These are phyloP conservation scores for Parazoanthus swiftii DNA, from an alignment of 92 coral and sea anemone genomes.

Conservation along the genomic window DNA sequence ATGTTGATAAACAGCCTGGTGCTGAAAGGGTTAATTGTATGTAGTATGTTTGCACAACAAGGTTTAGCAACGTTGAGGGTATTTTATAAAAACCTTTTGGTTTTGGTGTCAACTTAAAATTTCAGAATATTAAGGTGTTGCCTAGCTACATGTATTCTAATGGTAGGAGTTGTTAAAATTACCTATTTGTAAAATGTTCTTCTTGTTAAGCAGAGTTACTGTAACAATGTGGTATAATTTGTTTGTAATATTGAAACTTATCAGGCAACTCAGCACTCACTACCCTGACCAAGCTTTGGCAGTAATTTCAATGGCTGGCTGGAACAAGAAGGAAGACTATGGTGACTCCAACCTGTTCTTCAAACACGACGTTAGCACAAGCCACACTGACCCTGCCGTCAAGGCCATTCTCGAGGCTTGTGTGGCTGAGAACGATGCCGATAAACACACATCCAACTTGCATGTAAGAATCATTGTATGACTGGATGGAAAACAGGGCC, in stretches of 20 bases:
- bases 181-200: too few relatives aligned
- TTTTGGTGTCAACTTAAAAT: too few relatives aligned
- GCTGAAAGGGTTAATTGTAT: too few relatives aligned
- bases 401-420: conserved; percentile 88
- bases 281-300: conserved; percentile 94
- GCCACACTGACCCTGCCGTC: conserved; percentile 81
- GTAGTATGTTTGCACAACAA: too few relatives aligned
- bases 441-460: conserved; percentile 87
- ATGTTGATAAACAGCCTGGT: too few relatives aligned
- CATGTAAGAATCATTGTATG: conserved; percentile 61
- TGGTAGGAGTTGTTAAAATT: too few relatives aligned
- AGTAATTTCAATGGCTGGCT: conserved; percentile 94
- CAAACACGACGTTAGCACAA: conserved; percentile 89
- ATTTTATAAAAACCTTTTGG: too few relatives aligned
- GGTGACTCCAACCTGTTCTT: conserved; percentile 95
- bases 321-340: conserved; percentile 97
- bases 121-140: too few relatives aligned
- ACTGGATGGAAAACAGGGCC: too few relatives aligned
- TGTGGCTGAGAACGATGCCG: conserved; percentile 92
- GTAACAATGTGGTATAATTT: neutral
- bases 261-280: conserved; percentile 90
- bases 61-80: too few relatives aligned
- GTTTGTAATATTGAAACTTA: neutral
- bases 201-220: neutral
- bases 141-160: too few relatives aligned